These are phyloP conservation scores for Bradypodion pumilum DNA, from an alignment of 2,797 vertebrate genomes.

Conservation along the genomic window DNA sequence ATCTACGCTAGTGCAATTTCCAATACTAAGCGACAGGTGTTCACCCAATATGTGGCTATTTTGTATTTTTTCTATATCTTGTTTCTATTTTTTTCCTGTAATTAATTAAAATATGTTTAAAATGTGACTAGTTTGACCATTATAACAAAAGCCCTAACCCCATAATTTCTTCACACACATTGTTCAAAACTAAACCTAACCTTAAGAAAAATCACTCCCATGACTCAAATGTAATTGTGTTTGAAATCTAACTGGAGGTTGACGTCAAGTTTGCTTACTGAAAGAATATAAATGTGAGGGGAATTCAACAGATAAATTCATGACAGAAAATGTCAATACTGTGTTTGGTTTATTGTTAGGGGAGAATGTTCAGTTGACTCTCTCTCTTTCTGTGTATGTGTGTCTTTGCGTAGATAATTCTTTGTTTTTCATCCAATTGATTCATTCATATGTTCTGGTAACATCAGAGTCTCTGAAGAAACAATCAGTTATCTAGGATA, in stretches of 20 bases:
- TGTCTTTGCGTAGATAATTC: background rate
- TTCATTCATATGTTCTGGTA: background rate
- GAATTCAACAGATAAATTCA: no score
- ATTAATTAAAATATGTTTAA: no score
- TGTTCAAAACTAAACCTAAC: background rate
- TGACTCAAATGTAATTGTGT: background rate
- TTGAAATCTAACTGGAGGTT: background rate
- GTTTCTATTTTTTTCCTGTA: no score
- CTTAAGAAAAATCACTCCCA: background rate
- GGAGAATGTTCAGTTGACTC: no score
- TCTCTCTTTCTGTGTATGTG: background rate
- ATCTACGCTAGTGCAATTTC: no score
- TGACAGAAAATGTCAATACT: no score
- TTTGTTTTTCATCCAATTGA: background rate
- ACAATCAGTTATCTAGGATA: background rate
- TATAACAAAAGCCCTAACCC: background rate
- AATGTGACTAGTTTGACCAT: background rate
- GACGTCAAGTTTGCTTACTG: no score
- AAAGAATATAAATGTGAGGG: no score
- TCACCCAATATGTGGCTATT: no score
- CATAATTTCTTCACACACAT: background rate
- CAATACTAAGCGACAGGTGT: no score
- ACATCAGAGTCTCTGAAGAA: background rate
- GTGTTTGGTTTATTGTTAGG: no score
- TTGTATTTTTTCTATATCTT: no score